phyloP scores from a whole-genome alignment of 2,797 vertebrate genomes.

The Uromys caudimaculatus region DNA sequence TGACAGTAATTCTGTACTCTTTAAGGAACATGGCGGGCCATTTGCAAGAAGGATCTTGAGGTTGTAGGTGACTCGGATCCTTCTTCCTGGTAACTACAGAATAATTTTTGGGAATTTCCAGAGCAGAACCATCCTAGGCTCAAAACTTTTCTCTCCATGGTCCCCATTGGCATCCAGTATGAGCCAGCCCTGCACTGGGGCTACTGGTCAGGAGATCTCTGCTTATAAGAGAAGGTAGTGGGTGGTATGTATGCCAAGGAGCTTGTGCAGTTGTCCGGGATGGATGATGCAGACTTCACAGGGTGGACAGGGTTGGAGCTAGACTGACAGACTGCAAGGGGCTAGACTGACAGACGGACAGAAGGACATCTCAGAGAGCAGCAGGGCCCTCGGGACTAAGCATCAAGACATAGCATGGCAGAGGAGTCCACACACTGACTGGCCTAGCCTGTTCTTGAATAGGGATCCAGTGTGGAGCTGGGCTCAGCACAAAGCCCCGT shows the following conservation, averaged over 20 bases:
- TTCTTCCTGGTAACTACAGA: background rate
- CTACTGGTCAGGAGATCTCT: background rate
- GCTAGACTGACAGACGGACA: no score
- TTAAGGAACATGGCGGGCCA: background rate
- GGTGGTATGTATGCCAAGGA: background rate
- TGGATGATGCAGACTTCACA: background rate
- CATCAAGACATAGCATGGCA: no score
- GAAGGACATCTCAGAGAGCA: background rate
- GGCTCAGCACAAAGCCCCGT: background rate
- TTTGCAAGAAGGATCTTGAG: conserved; percentile 8
- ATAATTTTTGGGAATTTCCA: background rate
- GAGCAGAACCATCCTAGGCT: background rate
- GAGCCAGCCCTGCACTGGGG: background rate
- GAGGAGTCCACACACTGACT: background rate
- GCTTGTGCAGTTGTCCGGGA: background rate
- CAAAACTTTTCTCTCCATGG: background rate
- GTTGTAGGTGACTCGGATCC: background rate
- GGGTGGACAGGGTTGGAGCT: background rate
- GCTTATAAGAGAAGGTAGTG: background rate
- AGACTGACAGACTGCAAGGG: background rate
- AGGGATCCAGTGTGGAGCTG: background rate
- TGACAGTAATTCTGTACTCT: background rate
- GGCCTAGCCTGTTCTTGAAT: background rate
- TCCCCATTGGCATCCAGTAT: background rate
- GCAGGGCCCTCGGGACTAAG: background rate